Conservation (phyloP, 2,888 invertebrate species). For the Eristalis tenax region DNA sequence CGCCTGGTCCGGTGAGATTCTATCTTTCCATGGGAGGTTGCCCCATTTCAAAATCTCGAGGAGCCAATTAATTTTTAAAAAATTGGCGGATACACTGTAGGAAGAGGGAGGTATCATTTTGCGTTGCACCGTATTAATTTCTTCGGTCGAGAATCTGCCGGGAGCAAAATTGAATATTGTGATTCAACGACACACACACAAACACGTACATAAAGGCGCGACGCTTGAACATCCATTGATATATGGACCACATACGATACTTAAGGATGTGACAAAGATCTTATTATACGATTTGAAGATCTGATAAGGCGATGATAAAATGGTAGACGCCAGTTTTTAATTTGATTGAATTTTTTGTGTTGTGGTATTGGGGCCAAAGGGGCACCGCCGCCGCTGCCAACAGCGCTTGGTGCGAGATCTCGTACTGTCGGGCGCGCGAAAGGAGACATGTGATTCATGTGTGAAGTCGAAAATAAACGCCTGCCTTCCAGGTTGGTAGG, state of each 20-base stretch:
- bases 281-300: conserved; percentile 80
- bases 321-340: conserved; percentile 81
- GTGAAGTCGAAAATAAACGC: conserved; percentile 75
- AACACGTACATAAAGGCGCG: conserved; percentile 10
- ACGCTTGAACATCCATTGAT: conserved; percentile 74
- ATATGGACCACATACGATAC: conserved; percentile 80
- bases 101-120: conserved; percentile 24
- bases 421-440: conserved; percentile 61
- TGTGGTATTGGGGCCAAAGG: conserved; percentile 52
- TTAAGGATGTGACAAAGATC: conserved; percentile 80
- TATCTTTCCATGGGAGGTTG: conserved; percentile 78
- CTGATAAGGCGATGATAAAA: conserved; percentile 81
- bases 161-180: conserved; percentile 75
- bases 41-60: conserved; percentile 76
- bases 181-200: conserved; percentile 74
- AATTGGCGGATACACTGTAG: conserved; percentile 77
- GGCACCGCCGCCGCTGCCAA: conserved; percentile 44
- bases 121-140: conserved; percentile 65
- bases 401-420: conserved; percentile 59
- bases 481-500: conserved; percentile 77
- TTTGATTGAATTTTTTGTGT: conserved; percentile 79
- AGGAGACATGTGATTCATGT: conserved; percentile 70
- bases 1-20: conserved; percentile 76
- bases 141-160: conserved; percentile 70
- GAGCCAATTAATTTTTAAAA: conserved; percentile 81